Conservation (phyloP, 2,888 invertebrate species). For the Metacarcinus magister region DNA sequence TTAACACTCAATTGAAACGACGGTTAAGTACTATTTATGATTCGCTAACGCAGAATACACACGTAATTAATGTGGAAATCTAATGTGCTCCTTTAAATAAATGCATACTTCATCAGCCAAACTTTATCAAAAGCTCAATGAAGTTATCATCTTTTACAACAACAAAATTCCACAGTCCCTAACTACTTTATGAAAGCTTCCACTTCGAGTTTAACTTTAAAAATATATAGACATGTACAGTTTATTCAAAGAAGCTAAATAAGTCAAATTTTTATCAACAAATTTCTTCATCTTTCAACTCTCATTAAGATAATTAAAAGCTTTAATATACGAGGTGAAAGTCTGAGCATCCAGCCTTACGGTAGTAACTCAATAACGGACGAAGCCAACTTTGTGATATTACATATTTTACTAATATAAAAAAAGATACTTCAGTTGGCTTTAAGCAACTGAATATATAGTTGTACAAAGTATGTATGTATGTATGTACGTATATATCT, state of each 20-base stretch:
- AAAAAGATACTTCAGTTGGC: background rate
- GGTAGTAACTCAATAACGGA: background rate
- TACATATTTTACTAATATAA: background rate
- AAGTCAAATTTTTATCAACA: background rate
- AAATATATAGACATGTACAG: background rate
- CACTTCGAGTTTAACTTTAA: background rate
- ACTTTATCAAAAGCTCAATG: conserved; percentile 40
- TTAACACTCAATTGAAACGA: background rate
- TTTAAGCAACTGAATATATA: background rate
- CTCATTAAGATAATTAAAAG: background rate
- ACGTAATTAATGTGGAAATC: conserved; percentile 31
- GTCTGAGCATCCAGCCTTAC: background rate
- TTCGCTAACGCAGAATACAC: background rate
- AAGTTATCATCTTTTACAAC: conserved; percentile 21
- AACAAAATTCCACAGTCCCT: background rate
- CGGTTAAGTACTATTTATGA: background rate
- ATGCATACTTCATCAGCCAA: conserved; percentile 4
- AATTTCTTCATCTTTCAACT: conserved; percentile 39
- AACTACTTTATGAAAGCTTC: conserved; percentile 49
- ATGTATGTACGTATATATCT: conserved; percentile 4
- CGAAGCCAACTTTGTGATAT: background rate
- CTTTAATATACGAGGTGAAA: background rate
- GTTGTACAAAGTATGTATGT: background rate
- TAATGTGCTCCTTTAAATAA: conserved; percentile 1
- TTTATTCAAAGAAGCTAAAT: background rate